A percentile compares a stretch with the other conserved stretches of the same genome.
Evolutionary conservation across 2,888 invertebrate species (phyloP).

Genomic region (Eubasilissa splendida): DNA sequence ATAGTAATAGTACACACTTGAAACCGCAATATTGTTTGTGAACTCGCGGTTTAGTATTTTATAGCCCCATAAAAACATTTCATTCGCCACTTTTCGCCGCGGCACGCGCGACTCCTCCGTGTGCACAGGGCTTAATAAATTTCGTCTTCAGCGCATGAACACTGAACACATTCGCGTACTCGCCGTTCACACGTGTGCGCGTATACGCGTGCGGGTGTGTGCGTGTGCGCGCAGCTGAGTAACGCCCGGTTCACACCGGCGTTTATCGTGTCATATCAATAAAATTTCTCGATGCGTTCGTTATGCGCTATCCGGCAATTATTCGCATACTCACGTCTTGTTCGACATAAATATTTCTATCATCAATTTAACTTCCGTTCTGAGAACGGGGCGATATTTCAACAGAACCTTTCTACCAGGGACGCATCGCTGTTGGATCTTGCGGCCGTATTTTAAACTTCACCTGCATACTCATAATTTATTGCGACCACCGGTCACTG

Average conservation of each 20-base stretch:
- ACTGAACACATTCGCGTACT: neutral
- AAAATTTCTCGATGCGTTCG: constrained; percentile 51
- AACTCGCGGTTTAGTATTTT: constrained; percentile 36
- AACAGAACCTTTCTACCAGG: no score
- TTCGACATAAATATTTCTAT: constrained; percentile 52
- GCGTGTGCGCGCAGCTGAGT: constrained; percentile 31
- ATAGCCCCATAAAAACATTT: constrained; percentile 36
- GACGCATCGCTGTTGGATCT: no score
- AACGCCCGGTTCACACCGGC: constrained; percentile 48
- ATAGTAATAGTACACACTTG: neutral
- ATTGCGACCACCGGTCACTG: no score
- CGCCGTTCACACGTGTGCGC: neutral
- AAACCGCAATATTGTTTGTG: constrained; percentile 30
- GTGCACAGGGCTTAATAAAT: constrained; percentile 38
- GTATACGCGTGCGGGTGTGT: no score
- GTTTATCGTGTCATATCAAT: constrained; percentile 57
- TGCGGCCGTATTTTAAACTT: no score
- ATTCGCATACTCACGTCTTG: constrained; percentile 54
- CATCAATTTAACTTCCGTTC: constrained; percentile 24
- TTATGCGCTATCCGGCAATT: constrained; percentile 52
- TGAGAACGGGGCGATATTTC: neutral
- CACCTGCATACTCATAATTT: no score
- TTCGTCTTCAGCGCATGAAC: constrained; percentile 22
- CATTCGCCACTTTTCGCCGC: constrained; percentile 28
- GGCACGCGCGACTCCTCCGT: constrained; percentile 37